These are phyloP conservation scores for Cataglyphis rosenhaueri DNA, from an alignment of 2,888 invertebrate species.

Conservation along the genomic window DNA sequence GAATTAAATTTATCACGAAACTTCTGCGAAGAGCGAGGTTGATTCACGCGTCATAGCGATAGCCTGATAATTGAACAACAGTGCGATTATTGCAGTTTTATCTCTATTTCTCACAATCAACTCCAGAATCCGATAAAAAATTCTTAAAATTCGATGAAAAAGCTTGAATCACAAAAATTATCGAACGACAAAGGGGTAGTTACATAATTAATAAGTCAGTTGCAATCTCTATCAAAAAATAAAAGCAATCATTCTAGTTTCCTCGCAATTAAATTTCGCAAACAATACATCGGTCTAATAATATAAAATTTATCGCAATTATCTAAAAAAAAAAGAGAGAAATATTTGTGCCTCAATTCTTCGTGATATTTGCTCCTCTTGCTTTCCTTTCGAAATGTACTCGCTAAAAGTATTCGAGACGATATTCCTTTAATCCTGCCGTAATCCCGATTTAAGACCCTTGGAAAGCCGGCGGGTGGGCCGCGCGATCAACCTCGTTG, in stretches of 20 bases:
- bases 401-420: not conserved
- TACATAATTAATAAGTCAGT: constrained; percentile 33
- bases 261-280: too few relatives aligned
- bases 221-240: not conserved
- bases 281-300: too few relatives aligned
- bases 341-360: too few relatives aligned
- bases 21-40: constrained; percentile 31
- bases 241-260: not conserved
- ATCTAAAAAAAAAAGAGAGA: too few relatives aligned
- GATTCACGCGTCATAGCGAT: not conserved
- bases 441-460: constrained; percentile 81
- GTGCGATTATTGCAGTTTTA: not conserved
- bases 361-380: too few relatives aligned
- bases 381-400: too few relatives aligned
- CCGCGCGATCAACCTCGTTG: constrained; percentile 50
- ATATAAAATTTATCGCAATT: too few relatives aligned
- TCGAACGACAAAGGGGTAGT: constrained; percentile 32
- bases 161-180: constrained; percentile 63
- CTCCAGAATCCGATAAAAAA: not conserved
- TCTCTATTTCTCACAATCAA: constrained; percentile 1
- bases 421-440: constrained; percentile 76
- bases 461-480: constrained; percentile 79
- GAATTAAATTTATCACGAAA: constrained; percentile 46
- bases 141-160: constrained; percentile 60
- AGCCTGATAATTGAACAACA: constrained; percentile 6